These are phyloP conservation scores for Chorisops tibialis DNA, from an alignment of 2,888 invertebrate genomes.

Conservation along the genomic window DNA sequence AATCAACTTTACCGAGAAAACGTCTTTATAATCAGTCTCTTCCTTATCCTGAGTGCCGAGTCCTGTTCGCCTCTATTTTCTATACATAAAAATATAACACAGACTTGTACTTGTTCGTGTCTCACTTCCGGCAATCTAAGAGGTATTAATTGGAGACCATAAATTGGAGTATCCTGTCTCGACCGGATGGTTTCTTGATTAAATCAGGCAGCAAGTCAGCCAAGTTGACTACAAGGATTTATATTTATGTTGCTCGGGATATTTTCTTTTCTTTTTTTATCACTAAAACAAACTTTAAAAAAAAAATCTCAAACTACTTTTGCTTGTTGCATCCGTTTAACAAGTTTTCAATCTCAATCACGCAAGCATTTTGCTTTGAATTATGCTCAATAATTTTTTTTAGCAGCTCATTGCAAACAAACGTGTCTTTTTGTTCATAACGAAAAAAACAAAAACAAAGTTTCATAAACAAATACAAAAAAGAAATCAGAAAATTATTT, in stretches of 20 bases:
- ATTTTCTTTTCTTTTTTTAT: background rate
- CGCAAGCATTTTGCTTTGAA: background rate
- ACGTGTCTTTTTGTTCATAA: constrained; percentile 33
- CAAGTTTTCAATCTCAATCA: background rate
- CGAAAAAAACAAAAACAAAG: constrained; percentile 27
- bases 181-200: constrained; percentile 30
- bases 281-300: too few species aligned
- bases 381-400: background rate
- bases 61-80: background rate
- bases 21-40: background rate
- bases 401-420: constrained; percentile 27
- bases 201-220: background rate
- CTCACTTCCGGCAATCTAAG: constrained; percentile 8
- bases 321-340: background rate
- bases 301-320: background rate
- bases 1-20: constrained; percentile 1
- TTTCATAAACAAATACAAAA: constrained; percentile 27
- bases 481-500: constrained; percentile 30
- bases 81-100: constrained; percentile 26
- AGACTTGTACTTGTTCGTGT: constrained; percentile 20
- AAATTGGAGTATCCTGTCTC: constrained; percentile 20
- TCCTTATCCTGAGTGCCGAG: background rate
- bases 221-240: background rate
- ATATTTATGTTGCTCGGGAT: background rate
- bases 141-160: constrained; percentile 19